phyloP scores from a whole-genome alignment of 2,113 vertebrate genomes.

The Clarias macrocephalus region DNA sequence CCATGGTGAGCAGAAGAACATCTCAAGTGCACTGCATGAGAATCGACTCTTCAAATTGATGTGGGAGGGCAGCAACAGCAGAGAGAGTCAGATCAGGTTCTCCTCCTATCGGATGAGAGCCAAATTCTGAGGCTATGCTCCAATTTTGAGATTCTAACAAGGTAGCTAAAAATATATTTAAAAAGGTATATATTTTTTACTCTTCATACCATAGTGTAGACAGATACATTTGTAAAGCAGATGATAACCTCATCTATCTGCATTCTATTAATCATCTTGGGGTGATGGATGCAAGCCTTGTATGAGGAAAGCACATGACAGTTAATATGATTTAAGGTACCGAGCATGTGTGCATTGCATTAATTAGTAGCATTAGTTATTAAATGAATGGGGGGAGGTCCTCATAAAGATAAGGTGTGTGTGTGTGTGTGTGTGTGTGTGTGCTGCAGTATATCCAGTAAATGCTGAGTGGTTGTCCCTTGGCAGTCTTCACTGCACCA shows the following conservation, averaged over 20 bases:
- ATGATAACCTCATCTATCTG: neutral
- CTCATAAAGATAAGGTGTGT: neutral
- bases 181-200: too few relatives aligned
- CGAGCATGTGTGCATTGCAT: neutral
- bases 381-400: neutral
- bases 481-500: slow-evolving; percentile 51
- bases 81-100: neutral
- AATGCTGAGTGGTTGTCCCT: slow-evolving; percentile 52
- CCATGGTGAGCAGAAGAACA: neutral
- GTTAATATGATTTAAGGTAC: slow-evolving; percentile 12
- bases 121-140: neutral
- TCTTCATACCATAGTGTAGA: too few relatives aligned
- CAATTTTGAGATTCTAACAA: too few relatives aligned
- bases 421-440: slow-evolving; percentile 10
- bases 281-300: neutral
- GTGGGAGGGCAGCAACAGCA: neutral
- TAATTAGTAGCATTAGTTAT: neutral
- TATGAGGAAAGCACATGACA: neutral
- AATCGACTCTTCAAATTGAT: too few relatives aligned
- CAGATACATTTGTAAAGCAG: neutral
- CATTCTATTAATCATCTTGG: neutral
- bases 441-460: slow-evolving; percentile 47
- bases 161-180: too few relatives aligned
- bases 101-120: neutral
- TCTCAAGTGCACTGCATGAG: neutral